Evolutionary conservation across 2,797 vertebrate genomes (phyloP).

Genomic region (Danio tinwini): DNA sequence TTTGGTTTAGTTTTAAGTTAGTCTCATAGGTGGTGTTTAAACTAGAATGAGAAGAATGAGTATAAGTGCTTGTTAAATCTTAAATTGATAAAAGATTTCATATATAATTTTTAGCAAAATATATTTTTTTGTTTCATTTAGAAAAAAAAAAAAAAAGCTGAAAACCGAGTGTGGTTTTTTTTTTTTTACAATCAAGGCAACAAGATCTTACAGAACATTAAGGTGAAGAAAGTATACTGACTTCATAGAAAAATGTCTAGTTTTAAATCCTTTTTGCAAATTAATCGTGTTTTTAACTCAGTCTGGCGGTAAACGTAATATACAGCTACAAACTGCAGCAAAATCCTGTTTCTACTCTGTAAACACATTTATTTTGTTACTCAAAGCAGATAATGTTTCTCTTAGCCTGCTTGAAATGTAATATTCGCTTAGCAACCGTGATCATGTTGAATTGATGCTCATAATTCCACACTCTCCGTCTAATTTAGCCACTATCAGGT

Average conservation of each 20-base stretch:
- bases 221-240: neutral
- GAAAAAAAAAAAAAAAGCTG: no score
- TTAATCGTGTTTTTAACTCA: neutral
- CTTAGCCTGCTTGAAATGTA: constrained; percentile 61
- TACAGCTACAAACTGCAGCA: constrained; percentile 17
- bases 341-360: constrained; percentile 43
- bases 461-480: constrained; percentile 63
- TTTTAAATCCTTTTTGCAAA: neutral
- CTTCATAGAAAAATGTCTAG: neutral
- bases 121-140: no score
- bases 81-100: no score
- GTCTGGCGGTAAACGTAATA: constrained; percentile 22
- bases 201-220: neutral
- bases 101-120: no score
- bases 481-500: constrained; percentile 76
- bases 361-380: constrained; percentile 45
- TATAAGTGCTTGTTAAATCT: no score
- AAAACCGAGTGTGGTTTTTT: no score
- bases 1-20: no score
- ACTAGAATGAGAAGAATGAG: no score
- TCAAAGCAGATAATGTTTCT: constrained; percentile 49
- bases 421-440: constrained; percentile 59
- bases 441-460: constrained; percentile 65
- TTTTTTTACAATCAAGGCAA: neutral
- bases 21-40: no score